phyloP scores from a whole-genome alignment of 2,888 invertebrate genomes.

The Petrolisthes manimaculis region DNA sequence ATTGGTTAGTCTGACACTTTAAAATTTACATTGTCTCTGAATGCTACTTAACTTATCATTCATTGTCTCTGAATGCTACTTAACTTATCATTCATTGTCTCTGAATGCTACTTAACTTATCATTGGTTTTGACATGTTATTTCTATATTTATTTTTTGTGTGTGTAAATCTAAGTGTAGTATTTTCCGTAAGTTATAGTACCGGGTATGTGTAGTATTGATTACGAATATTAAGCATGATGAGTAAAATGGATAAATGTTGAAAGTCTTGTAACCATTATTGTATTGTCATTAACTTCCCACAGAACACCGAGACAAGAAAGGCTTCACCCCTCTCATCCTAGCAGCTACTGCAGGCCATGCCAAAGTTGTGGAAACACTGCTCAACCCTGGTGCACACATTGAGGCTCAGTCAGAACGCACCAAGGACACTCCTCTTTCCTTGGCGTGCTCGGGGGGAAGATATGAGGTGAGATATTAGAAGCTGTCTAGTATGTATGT shows the following conservation, averaged over 20 bases:
- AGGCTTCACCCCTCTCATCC: slow-evolving; percentile 96
- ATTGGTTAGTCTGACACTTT: slow-evolving; percentile 74
- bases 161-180: too few relatives aligned
- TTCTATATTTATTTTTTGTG: background rate
- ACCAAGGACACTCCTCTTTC: slow-evolving; percentile 99
- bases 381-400: slow-evolving; percentile 93
- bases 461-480: slow-evolving; percentile 81
- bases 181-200: background rate
- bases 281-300: slow-evolving; percentile 34
- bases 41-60: too few relatives aligned
- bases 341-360: slow-evolving; percentile 97
- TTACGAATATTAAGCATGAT: too few relatives aligned
- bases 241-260: background rate
- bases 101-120: too few relatives aligned
- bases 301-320: slow-evolving; percentile 97
- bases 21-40: too few relatives aligned
- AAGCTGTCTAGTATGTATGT: too few relatives aligned
- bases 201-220: too few relatives aligned
- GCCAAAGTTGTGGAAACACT: slow-evolving; percentile 92
- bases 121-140: too few relatives aligned
- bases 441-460: slow-evolving; percentile 95
- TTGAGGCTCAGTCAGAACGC: slow-evolving; percentile 98
- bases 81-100: too few relatives aligned
- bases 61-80: too few relatives aligned
- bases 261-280: background rate